Percentiles rank a stretch among this genome's conserved stretches.
Evolutionary conservation across 1,140 invertebrate genomes (phyloP).

Genomic region (Cotesia glomerata): DNA sequence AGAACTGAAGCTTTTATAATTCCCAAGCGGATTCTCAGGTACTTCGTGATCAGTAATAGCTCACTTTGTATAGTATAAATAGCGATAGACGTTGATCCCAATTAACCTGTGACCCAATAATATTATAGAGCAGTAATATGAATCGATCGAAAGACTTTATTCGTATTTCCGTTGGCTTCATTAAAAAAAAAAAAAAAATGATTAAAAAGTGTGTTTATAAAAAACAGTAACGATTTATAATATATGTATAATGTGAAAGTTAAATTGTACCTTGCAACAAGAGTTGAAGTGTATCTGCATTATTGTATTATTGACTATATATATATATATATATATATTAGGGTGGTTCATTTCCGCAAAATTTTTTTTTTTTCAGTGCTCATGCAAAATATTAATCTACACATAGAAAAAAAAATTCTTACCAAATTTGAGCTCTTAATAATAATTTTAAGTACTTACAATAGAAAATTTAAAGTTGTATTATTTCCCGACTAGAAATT

Average conservation of each 20-base stretch:
- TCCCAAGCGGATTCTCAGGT: neutral
- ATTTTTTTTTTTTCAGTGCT: too few species aligned
- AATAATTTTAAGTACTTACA: too few species aligned
- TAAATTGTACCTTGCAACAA: neutral
- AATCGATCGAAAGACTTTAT: neutral
- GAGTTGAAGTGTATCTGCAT: neutral
- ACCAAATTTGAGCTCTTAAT: too few species aligned
- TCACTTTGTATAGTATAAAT: conserved; percentile 8
- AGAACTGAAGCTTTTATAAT: neutral
- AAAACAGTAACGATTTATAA: neutral
- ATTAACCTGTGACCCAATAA: conserved; percentile 19
- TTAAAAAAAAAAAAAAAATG: neutral
- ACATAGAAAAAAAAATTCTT: too few species aligned
- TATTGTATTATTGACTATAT: neutral
- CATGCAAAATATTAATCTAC: too few species aligned
- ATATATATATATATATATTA: neutral
- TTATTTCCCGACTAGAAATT: too few species aligned
- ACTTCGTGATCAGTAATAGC: conserved; percentile 12
- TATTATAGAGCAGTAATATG: conserved; percentile 5
- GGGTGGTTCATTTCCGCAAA: too few species aligned
- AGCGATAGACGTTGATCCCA: conserved; percentile 6
- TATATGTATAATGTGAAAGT: neutral
- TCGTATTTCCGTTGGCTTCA: neutral
- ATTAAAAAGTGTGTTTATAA: neutral
- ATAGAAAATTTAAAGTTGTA: too few species aligned